Conservation (phyloP, 2,797 vertebrate genomes). For the Siniperca scherzeri region DNA sequence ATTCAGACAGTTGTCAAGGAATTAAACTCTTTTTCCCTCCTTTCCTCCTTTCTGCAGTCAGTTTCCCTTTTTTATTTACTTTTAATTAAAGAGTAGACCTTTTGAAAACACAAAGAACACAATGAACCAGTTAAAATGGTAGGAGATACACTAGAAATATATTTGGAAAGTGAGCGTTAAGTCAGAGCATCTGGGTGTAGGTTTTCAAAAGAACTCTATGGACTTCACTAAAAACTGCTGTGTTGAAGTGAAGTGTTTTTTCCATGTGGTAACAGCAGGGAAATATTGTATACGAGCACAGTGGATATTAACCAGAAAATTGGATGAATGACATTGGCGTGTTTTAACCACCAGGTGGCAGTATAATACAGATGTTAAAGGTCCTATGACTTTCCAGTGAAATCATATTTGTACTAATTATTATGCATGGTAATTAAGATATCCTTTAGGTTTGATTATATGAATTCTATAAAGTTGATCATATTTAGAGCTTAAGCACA, state of each 20-base stretch:
- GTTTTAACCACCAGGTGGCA: conserved; percentile 62
- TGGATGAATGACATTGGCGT: fast-evolving
- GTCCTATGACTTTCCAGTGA: neutral
- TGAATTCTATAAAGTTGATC: neutral
- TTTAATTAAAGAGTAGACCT: neutral
- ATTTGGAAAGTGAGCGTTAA: neutral
- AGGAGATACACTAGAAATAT: neutral
- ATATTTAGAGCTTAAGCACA: neutral
- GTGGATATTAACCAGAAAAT: neutral
- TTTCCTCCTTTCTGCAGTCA: neutral
- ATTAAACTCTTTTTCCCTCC: neutral
- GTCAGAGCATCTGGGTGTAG: neutral
- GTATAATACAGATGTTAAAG: conserved; percentile 25
- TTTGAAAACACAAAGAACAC: neutral
- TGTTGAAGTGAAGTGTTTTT: neutral
- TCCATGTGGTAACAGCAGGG: neutral
- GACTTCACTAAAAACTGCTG: neutral
- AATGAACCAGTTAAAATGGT: neutral
- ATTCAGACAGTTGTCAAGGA: neutral
- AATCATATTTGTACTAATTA: neutral
- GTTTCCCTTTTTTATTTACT: neutral
- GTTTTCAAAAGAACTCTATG: conserved; percentile 2
- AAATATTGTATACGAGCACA: neutral
- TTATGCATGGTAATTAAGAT: too few relatives aligned
- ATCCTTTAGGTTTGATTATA: neutral